Evolutionary conservation across 2,888 invertebrate species (phyloP).

Genomic region (Ceratothoa steindachneri): DNA sequence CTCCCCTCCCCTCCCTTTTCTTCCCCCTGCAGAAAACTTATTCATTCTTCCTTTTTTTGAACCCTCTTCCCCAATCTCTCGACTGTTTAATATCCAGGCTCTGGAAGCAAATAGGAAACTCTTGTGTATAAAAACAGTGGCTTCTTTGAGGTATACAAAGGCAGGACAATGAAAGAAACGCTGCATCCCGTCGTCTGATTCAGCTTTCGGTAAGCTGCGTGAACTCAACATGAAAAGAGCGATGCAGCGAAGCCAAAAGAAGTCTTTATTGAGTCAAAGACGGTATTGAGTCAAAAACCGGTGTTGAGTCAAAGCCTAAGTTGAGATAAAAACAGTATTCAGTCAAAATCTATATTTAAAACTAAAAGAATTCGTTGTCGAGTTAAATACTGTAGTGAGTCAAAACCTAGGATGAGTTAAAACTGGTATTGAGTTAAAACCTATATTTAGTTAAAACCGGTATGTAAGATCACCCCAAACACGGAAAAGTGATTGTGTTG

Average conservation of each 20-base stretch:
- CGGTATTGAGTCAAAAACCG: not conserved
- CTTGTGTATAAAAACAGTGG: not conserved
- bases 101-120: too few species aligned
- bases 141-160: not conserved
- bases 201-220: not conserved
- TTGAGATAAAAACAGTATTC: not conserved
- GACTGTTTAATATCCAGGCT: too few species aligned
- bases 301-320: not conserved
- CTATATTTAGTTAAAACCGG: too few species aligned
- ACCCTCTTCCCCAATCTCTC: too few species aligned
- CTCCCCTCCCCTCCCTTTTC: too few species aligned
- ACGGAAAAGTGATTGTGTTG: too few species aligned
- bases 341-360: not conserved
- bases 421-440: too few species aligned
- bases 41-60: not conserved
- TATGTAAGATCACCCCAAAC: too few species aligned
- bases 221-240: not conserved
- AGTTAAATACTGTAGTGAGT: not conserved
- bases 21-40: too few species aligned
- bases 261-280: not conserved
- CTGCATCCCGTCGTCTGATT: not conserved
- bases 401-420: too few species aligned
- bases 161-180: not conserved
- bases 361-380: too few species aligned
- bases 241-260: not conserved